phyloP scores from a whole-genome alignment of 2,888 invertebrate genomes.

The Morinoia aosen region DNA sequence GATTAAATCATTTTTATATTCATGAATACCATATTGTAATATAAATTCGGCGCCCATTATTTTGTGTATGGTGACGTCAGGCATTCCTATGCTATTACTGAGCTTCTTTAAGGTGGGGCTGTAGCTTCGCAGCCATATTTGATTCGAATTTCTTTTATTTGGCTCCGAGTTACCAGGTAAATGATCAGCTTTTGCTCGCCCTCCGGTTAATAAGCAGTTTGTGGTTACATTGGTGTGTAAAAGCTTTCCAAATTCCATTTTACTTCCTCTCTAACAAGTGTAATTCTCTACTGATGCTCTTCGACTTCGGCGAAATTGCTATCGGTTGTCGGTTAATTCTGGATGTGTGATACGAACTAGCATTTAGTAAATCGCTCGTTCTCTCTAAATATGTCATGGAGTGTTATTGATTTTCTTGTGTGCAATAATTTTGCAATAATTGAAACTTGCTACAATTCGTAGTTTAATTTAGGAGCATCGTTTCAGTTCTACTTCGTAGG shows the following conservation, averaged over 20 bases:
- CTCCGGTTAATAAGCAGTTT: not conserved
- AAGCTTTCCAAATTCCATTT: not conserved
- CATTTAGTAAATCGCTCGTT: not conserved
- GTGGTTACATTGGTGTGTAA: not conserved
- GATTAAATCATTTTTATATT: not conserved
- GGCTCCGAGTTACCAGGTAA: slow-evolving; percentile 18
- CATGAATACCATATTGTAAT: not conserved
- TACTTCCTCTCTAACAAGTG: not conserved
- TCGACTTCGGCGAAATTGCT: not conserved
- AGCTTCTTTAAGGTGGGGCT: slow-evolving; percentile 47
- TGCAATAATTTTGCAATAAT: not conserved
- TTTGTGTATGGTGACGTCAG: slow-evolving; percentile 35
- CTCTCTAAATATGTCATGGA: not conserved
- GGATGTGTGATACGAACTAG: not conserved
- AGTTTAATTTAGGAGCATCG: not conserved
- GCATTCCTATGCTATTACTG: slow-evolving; percentile 53
- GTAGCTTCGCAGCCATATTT: slow-evolving; percentile 40
- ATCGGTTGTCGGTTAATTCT: slow-evolving; percentile 28
- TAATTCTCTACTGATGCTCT: not conserved
- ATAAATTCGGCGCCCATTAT: not conserved
- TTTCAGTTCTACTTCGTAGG: not conserved
- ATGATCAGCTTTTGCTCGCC: not conserved
- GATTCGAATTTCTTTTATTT: slow-evolving; percentile 39
- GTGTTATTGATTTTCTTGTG: not conserved
- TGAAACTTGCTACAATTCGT: not conserved